Conservation (phyloP, 1,140 invertebrate species). For the Callitettix versicolor region DNA sequence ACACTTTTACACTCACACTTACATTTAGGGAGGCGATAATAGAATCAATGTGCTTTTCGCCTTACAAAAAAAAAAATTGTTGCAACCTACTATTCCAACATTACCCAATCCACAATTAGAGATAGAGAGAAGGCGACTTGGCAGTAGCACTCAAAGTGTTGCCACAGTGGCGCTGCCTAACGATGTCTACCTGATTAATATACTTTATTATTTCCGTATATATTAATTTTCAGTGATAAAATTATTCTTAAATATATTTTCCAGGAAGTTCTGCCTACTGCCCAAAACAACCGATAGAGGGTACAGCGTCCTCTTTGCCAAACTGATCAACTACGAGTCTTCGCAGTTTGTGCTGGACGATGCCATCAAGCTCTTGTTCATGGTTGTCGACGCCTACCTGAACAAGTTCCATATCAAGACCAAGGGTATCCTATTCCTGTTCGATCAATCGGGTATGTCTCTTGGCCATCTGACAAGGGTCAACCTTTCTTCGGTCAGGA, state of each 20-base stretch:
- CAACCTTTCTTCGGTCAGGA: slow-evolving; percentile 42
- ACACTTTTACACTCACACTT: no score
- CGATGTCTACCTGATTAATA: no score
- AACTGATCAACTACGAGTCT: slow-evolving; percentile 43
- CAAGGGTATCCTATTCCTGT: slow-evolving; percentile 46
- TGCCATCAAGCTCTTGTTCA: slow-evolving; percentile 47
- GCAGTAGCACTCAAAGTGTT: no score
- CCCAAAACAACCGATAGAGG: slow-evolving; percentile 46
- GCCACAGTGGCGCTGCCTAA: no score
- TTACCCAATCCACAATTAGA: no score
- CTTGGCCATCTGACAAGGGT: slow-evolving; percentile 48
- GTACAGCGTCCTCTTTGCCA: slow-evolving; percentile 44
- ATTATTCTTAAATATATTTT: slow-evolving; percentile 7
- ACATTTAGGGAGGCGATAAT: no score
- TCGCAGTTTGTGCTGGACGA: slow-evolving; percentile 47
- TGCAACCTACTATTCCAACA: no score
- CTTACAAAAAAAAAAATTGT: no score
- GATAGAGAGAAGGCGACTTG: no score
- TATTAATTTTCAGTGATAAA: no score
- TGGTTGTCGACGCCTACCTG: slow-evolving; percentile 48
- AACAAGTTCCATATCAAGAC: slow-evolving; percentile 1
- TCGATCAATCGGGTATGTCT: slow-evolving; percentile 50
- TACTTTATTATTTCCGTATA: no score
- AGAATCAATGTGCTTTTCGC: no score
- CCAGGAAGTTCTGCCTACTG: slow-evolving; percentile 23